phyloP scores from a whole-genome alignment of 2,113 vertebrate species.

The Plestiodon gilberti region DNA sequence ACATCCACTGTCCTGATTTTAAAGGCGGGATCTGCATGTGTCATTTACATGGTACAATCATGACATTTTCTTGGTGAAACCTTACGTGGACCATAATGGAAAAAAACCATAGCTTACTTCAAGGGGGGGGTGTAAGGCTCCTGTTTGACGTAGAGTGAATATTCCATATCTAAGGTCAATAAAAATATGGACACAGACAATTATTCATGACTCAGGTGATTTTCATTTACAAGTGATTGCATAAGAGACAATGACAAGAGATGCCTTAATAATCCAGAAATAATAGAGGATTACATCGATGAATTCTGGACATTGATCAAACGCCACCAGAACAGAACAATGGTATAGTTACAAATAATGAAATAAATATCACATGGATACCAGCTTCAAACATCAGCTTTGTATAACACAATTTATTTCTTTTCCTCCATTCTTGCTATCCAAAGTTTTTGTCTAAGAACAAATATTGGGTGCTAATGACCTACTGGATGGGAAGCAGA shows the following conservation, averaged over 20 bases:
- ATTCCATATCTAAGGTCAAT: not conserved
- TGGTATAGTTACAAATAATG: not conserved
- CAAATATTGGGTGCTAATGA: constrained; percentile 63
- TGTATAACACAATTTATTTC: constrained; percentile 48
- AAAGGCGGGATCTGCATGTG: not conserved
- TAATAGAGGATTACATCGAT: not conserved
- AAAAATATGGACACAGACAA: not conserved
- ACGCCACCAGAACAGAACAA: not conserved
- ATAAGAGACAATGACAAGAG: not conserved
- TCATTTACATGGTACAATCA: not conserved
- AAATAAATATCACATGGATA: not conserved
- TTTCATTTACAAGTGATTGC: not conserved
- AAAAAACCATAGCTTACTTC: not conserved
- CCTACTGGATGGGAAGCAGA: constrained; percentile 59
- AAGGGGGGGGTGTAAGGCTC: not conserved
- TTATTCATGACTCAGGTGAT: not conserved
- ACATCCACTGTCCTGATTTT: not conserved
- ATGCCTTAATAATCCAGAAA: not conserved
- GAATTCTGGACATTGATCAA: not conserved
- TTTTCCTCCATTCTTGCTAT: constrained; percentile 59
- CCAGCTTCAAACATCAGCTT: constrained; percentile 49
- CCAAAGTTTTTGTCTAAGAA: constrained; percentile 65
- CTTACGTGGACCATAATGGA: not conserved
- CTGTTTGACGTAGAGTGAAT: not conserved
- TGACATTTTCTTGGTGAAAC: not conserved